phyloP scores from a whole-genome alignment of 2,797 vertebrate species.

The Alosa sapidissima region DNA sequence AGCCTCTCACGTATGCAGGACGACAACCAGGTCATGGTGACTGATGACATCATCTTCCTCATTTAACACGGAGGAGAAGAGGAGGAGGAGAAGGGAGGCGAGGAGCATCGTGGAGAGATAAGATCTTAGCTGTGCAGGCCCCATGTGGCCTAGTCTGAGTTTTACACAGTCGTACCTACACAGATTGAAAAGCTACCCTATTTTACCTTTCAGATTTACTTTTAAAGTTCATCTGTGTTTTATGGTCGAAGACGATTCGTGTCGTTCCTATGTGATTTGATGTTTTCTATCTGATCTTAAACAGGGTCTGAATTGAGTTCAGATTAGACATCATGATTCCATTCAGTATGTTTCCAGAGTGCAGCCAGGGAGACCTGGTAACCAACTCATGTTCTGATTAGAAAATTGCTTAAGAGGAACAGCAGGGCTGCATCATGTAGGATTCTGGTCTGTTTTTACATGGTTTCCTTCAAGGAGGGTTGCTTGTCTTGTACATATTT shows the following conservation, averaged over 20 bases:
- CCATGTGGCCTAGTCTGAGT: neutral
- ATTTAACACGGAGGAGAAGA: conserved; percentile 72
- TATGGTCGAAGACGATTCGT: neutral
- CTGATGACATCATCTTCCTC: conserved; percentile 93
- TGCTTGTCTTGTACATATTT: conserved; percentile 10
- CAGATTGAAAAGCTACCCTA: neutral
- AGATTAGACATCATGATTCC: neutral
- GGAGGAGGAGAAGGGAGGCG: neutral
- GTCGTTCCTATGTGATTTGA: neutral
- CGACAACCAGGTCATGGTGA: conserved; percentile 97
- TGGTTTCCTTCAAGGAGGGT: neutral
- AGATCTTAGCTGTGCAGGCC: neutral
- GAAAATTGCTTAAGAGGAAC: neutral
- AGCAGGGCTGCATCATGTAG: neutral
- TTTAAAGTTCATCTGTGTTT: neutral
- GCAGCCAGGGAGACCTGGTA: neutral
- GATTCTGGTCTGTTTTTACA: neutral
- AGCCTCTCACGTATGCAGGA: conserved; percentile 90
- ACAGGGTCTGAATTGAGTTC: neutral
- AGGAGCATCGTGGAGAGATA: neutral
- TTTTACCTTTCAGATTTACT: neutral
- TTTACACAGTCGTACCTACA: neutral
- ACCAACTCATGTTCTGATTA: neutral
- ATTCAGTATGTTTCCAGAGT: neutral
- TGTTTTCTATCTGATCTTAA: neutral